Conservation (phyloP, 2,113 vertebrate genomes). For the Rhagologus leucostigma region DNA sequence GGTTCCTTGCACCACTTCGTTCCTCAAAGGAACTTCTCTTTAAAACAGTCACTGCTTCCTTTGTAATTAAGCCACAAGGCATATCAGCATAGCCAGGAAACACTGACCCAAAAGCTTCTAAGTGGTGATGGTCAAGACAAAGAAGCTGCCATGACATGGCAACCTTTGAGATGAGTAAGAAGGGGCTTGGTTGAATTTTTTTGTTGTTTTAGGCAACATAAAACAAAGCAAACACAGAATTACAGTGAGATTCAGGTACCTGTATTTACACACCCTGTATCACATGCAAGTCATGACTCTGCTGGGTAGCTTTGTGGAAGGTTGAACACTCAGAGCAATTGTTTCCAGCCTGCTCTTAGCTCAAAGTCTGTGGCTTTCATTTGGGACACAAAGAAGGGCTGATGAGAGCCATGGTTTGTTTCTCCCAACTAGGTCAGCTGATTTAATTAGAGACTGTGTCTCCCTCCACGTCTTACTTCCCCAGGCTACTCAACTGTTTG, state of each 20-base stretch:
- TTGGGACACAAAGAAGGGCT: background rate
- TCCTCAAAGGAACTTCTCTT: constrained; percentile 27
- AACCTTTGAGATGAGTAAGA: background rate
- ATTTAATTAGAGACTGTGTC: constrained; percentile 2
- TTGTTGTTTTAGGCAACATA: background rate
- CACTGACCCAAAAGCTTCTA: background rate
- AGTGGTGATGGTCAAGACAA: background rate
- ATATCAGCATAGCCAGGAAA: background rate
- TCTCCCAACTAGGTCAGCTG: constrained; percentile 22
- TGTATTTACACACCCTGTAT: background rate
- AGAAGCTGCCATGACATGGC: background rate
- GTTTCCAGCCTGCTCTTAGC: background rate
- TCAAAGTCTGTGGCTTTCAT: background rate
- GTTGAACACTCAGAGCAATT: background rate
- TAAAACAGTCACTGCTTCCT: constrained; percentile 47
- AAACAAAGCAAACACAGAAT: background rate
- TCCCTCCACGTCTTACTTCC: background rate
- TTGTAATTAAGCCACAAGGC: constrained; percentile 37
- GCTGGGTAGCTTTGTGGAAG: background rate
- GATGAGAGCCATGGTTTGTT: background rate
- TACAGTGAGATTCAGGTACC: background rate
- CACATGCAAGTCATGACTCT: background rate
- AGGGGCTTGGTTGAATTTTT: background rate
- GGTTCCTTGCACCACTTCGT: constrained; percentile 32
- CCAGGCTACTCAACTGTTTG: constrained; percentile 14